Evolutionary conservation across 2,888 invertebrate species (phyloP).

Genomic region (Zaprionus bogoriensis): DNA sequence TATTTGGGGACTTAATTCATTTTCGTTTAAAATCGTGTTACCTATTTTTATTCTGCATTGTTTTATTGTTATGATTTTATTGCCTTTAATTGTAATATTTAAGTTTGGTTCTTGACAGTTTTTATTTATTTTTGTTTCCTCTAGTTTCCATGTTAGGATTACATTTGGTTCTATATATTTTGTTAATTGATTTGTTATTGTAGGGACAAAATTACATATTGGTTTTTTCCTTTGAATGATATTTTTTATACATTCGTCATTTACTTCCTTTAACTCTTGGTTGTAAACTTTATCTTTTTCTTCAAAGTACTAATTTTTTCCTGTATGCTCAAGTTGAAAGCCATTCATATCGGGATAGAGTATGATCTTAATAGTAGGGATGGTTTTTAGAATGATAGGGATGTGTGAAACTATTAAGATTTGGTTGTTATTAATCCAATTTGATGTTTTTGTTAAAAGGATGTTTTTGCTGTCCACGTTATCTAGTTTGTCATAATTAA

Average conservation of each 20-base stretch:
- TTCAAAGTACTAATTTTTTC: neutral
- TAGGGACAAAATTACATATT: too few relatives aligned
- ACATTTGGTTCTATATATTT: too few relatives aligned
- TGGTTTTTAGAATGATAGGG: too few relatives aligned
- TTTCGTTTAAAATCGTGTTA: neutral
- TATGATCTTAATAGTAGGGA: neutral
- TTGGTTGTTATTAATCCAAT: conserved; percentile 10
- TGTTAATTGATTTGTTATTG: too few relatives aligned
- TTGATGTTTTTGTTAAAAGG: too few relatives aligned
- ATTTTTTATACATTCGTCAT: too few relatives aligned
- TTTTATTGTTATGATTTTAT: conserved; percentile 3
- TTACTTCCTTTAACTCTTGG: too few relatives aligned
- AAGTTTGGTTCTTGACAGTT: too few relatives aligned
- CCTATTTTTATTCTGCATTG: too few relatives aligned
- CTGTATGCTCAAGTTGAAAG: neutral
- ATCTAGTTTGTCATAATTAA: too few relatives aligned
- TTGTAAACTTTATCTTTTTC: conserved; percentile 7
- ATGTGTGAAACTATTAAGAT: neutral
- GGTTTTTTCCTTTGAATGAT: too few relatives aligned
- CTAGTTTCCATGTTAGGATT: too few relatives aligned
- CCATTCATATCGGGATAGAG: conserved; percentile 12
- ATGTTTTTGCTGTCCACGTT: neutral
- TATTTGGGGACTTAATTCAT: conserved; percentile 2
- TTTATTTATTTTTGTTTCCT: neutral
- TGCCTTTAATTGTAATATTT: neutral